Evolutionary conservation across 2,888 invertebrate genomes (phyloP).

Genomic region (Agrotis ipsilon): DNA sequence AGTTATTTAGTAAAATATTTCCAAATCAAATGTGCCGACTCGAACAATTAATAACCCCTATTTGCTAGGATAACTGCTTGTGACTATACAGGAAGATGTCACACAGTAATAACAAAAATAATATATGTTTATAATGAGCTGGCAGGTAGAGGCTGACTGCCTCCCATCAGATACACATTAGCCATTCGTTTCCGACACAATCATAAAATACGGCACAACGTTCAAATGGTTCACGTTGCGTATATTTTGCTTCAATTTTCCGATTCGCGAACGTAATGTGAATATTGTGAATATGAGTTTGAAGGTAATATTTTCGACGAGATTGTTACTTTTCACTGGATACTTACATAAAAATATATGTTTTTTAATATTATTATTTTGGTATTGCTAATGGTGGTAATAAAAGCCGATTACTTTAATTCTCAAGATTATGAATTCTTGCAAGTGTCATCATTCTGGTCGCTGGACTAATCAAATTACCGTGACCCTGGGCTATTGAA

Average conservation of each 20-base stretch:
- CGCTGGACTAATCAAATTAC: too few relatives aligned
- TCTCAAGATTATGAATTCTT: too few relatives aligned
- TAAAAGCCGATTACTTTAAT: too few relatives aligned
- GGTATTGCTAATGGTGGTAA: too few relatives aligned
- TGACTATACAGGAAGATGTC: constrained; percentile 10
- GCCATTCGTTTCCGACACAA: constrained; percentile 43
- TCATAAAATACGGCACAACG: constrained; percentile 20
- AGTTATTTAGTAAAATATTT: too few relatives aligned
- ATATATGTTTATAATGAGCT: constrained; percentile 36
- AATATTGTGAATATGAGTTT: constrained; percentile 1
- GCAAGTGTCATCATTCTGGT: neutral
- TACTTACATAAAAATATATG: too few relatives aligned
- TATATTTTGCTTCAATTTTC: constrained; percentile 6
- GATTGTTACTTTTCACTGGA: neutral
- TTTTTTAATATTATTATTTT: too few relatives aligned
- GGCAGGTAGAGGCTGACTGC: constrained; percentile 41
- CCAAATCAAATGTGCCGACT: neutral
- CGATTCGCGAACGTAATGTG: constrained; percentile 18
- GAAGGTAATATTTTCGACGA: neutral
- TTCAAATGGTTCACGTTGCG: constrained; percentile 1
- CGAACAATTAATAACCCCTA: neutral
- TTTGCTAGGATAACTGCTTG: too few relatives aligned
- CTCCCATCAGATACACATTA: constrained; percentile 40
- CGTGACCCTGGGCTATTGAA: too few relatives aligned
- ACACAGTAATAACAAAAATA: constrained; percentile 29